Evolutionary conservation across 2,797 vertebrate genomes (phyloP).

Genomic region (Rhabdophis nuchalis): DNA sequence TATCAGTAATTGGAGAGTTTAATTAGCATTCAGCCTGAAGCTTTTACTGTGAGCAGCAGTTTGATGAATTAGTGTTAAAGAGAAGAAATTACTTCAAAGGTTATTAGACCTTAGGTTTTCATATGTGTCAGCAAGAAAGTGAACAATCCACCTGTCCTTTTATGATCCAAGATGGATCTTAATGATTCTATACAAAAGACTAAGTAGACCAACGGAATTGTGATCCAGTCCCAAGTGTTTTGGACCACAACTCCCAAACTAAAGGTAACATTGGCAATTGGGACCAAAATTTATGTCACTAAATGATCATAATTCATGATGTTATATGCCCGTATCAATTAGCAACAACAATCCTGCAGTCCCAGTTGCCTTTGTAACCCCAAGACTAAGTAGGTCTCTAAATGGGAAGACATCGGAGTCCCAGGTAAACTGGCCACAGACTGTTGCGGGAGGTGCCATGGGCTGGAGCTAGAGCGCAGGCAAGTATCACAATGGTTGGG

Average conservation of each 20-base stretch:
- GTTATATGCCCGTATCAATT: neutral
- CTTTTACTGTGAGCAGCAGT: neutral
- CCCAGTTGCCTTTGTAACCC: neutral
- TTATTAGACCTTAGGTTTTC: neutral
- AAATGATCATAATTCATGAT: neutral
- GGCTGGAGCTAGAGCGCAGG: neutral
- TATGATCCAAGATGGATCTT: neutral
- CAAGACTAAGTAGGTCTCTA: neutral
- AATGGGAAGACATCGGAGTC: neutral
- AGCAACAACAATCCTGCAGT: neutral
- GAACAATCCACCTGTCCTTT: neutral
- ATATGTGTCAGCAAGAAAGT: neutral
- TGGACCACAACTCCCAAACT: neutral
- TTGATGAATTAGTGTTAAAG: conserved; percentile 21
- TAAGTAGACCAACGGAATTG: neutral
- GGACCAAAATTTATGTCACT: neutral
- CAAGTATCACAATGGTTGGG: neutral
- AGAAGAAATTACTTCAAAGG: neutral
- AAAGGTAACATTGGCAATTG: neutral
- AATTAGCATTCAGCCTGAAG: conserved; percentile 26
- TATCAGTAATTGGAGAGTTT: conserved; percentile 22
- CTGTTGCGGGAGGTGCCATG: neutral
- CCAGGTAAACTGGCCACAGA: neutral
- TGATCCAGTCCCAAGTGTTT: neutral
- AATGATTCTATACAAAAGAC: neutral